phyloP scores from a whole-genome alignment of 2,888 invertebrate genomes.

The Tetheella fluctuosa region DNA sequence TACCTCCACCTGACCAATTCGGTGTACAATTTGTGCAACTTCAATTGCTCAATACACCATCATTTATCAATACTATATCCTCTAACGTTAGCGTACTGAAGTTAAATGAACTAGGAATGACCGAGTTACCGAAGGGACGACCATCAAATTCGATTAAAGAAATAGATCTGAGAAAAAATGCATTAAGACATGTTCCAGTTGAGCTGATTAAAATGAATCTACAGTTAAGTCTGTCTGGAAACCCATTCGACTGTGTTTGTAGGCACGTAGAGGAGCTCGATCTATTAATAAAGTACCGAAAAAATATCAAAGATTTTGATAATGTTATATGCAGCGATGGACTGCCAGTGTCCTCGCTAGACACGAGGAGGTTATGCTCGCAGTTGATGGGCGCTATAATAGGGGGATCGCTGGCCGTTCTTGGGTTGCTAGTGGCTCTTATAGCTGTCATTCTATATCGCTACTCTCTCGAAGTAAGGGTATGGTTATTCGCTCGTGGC shows the following conservation, averaged over 20 bases:
- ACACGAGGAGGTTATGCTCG: constrained; percentile 4
- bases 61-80: not conserved
- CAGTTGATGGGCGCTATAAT: constrained; percentile 26
- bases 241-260: constrained; percentile 22
- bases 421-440: constrained; percentile 15
- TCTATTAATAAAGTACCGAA: not conserved
- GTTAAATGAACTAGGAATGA: not conserved
- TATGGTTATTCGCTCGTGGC: constrained; percentile 32
- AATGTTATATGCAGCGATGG: not conserved
- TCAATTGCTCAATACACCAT: not conserved
- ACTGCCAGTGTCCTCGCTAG: not conserved
- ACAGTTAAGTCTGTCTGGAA: constrained; percentile 24
- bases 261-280: constrained; percentile 11
- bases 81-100: not conserved
- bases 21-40: not conserved
- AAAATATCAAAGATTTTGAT: not conserved
- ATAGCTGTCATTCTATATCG: constrained; percentile 22
- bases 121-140: not conserved
- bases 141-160: not conserved
- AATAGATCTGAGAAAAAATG: not conserved
- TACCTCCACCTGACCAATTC: not conserved
- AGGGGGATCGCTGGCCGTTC: constrained; percentile 24
- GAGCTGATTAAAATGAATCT: constrained; percentile 27
- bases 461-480: constrained; percentile 34
- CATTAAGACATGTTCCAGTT: constrained; percentile 10